Base-by-base conservation (phyloP, 2,888 invertebrate species). In the Bembecia ichneumoniformis region DNA sequence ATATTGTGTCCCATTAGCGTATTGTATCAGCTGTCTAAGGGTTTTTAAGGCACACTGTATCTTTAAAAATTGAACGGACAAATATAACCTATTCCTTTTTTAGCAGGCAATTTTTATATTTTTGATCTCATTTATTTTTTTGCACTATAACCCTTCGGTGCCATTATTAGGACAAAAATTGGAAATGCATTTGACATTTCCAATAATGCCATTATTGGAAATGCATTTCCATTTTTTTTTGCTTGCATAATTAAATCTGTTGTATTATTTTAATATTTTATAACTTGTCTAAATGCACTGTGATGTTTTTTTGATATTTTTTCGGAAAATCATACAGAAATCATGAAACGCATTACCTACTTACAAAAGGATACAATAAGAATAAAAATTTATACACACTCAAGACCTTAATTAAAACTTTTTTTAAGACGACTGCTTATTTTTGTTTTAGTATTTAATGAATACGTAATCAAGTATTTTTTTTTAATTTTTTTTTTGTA, bases 61-160 rank as follows among this genome's bases (percentile, higher is more conserved):
- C 14, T 40, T 40, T 40, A 40, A 40, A 40, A 40, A n/a, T 55
- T 63, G 59, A 59, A 65, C 71, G 78, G 74, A 79, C 75, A 74
- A 80, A 73, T 9, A 61, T 62, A 13, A 40, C 14, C 14, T 40
- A 40, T 40, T 13, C n/a, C 58, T 64, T 65, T 57, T 58, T 51
- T 67, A 76, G 84, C 84, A 83, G 86, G 86, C 86, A 86, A 83
- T 83, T 81, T 66, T 46, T 46, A 28, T 28, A 11, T 9, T 44
- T 44, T 76, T 82, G 84, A 86, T 84, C 84, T 84, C 83, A 84
- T 79, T 68, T 28, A 28, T 28, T 48, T 57, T 57, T 71, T 76
- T 76, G 77, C 78, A 72, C 75, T 67, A 64, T 71, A n/a, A 68
- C 64, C 73, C 77, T 76, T 77, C 60, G 70, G 82, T 83, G 82